Evolutionary conservation across 2,113 vertebrate genomes (phyloP).

Genomic region (Toxotes jaculatrix): DNA sequence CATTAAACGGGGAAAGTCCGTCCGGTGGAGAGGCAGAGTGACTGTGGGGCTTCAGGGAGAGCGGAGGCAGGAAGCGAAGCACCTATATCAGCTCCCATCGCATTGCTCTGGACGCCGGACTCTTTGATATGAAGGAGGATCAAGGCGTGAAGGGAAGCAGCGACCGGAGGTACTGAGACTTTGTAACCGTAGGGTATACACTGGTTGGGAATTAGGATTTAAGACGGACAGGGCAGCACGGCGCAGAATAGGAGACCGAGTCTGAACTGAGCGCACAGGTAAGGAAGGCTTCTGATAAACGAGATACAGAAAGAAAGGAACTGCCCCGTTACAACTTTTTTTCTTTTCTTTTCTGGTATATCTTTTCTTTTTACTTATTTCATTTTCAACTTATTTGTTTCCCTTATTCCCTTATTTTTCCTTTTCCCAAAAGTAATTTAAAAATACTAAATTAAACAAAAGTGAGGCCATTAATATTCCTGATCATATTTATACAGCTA

Average conservation of each 20-base stretch:
- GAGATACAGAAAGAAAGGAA: neutral
- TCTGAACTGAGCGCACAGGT: conserved; percentile 60
- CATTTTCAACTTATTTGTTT: conserved; percentile 18
- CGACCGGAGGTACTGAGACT: conserved; percentile 4
- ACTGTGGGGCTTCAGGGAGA: conserved; percentile 11
- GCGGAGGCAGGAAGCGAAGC: conserved; percentile 5
- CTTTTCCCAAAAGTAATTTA: neutral
- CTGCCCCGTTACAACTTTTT: conserved; percentile 56
- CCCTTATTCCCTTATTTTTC: neutral
- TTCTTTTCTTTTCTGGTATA: neutral
- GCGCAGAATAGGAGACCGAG: neutral
- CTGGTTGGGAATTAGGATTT: neutral
- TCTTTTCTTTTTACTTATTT: neutral
- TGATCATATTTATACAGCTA: neutral
- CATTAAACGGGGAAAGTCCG: conserved; percentile 75
- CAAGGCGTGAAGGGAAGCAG: neutral
- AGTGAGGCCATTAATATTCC: neutral
- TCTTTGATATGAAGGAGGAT: neutral
- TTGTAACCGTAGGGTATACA: neutral
- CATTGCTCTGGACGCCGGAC: neutral
- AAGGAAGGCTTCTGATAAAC: conserved; percentile 30
- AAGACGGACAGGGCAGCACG: neutral
- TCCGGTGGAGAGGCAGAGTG: conserved; percentile 39
- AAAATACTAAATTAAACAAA: neutral
- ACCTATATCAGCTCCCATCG: neutral